Evolutionary conservation across 2,797 vertebrate genomes (phyloP), one percentile per base, ranked within the genome.

Genomic region (Leucoraja ocellata): DNA sequence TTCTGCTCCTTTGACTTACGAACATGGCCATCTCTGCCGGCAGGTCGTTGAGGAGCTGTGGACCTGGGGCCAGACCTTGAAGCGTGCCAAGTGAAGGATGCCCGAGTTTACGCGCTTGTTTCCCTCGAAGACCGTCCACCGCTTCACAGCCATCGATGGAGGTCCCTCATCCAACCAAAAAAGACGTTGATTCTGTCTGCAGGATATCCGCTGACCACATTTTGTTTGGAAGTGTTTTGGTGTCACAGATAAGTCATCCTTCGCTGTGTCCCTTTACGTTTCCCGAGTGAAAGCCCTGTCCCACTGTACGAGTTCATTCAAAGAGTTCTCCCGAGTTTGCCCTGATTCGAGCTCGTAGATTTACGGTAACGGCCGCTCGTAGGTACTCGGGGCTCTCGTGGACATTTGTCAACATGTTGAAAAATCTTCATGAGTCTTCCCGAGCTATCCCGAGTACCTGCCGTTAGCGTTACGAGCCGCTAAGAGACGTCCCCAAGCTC

Each of bases 1-100:
- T 46, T 46, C 46, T 46, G 46, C 46, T 46, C 46, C 46, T 46
- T 46, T 46, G 46, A 46, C 46, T 46, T 46, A 46, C 4, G 46
- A 46, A 46, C 46, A 46, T 46, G 2, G 46, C 46, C n/a, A 25
- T 92, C 71, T 76, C 46, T 76, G 36, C 28, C 28, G 46, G 23
- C 90, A 92, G 90, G 68, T 58, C 10, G n/a, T 76, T 54, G 71
- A 39, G 21, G 23, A 92, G 13, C 71, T 92, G 23, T 92, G 90
- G 90, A 25, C 25, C 71, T 92, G 90, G 90, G 90, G 65, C 25
- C 90, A 92, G 90, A 73, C 39, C 6, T 25, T 92, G 90, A 92
- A 92, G 71, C 90, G 76, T 3, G 28, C 39, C 68, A 92, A 92
- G 36, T 92, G 90, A 92, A 39, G 36, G 90, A 1, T 8, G 4